Percentiles rank a stretch among this genome's conserved stretches.
Conservation (phyloP, 1,140 invertebrate genomes). For the Papilio polytes region DNA sequence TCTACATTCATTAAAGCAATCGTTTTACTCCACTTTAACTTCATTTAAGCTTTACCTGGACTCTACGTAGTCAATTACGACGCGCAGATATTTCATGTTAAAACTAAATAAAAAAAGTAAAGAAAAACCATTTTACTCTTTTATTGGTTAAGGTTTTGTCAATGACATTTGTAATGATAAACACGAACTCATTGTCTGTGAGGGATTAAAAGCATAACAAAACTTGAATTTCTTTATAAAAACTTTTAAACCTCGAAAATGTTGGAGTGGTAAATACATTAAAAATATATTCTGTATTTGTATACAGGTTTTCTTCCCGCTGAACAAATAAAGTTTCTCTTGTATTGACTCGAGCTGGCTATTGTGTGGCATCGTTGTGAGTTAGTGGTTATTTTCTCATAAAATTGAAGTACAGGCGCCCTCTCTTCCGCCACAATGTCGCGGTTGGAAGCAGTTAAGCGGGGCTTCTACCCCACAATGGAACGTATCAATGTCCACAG, state of each 20-base stretch:
- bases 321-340: constrained; percentile 50
- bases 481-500: constrained; percentile 3
- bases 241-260: neutral
- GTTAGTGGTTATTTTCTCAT: constrained; percentile 38
- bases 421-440: constrained; percentile 23
- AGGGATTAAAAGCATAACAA: neutral
- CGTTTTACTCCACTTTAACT: constrained; percentile 32
- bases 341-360: constrained; percentile 47
- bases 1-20: constrained; percentile 15
- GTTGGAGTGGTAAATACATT: constrained; percentile 39
- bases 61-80: neutral
- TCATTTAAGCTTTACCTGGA: constrained; percentile 1
- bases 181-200: neutral
- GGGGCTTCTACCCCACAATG: constrained; percentile 11
- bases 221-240: constrained; percentile 14
- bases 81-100: neutral
- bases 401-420: constrained; percentile 29
- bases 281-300: constrained; percentile 44
- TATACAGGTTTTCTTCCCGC: constrained; percentile 41
- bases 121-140: neutral
- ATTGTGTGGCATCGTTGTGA: constrained; percentile 43
- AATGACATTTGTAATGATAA: neutral
- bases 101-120: neutral
- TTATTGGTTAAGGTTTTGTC: neutral
- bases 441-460: constrained; percentile 24